Percentiles rank a stretch among this genome's conserved stretches.
These are phyloP conservation scores for Platysteira castanea DNA, from an alignment of 2,113 vertebrate genomes.

Conservation along the genomic window DNA sequence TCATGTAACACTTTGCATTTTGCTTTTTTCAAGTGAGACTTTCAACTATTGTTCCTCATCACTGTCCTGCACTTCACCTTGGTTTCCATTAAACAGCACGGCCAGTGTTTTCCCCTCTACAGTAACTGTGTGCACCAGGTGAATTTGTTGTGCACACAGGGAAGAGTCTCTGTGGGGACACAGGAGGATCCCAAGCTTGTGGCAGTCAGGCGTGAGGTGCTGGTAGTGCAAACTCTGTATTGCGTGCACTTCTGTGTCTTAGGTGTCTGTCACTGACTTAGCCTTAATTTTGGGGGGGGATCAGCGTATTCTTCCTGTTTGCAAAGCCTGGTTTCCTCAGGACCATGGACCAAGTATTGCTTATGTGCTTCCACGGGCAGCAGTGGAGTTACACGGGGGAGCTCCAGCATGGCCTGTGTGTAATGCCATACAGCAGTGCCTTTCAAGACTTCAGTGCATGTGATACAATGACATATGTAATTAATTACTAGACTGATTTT, in stretches of 20 bases:
- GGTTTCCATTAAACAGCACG: not conserved
- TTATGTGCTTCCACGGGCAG: not conserved
- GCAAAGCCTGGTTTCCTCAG: not conserved
- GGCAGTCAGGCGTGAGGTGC: not conserved
- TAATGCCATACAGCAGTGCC: not conserved
- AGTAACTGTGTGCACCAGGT: too few species aligned
- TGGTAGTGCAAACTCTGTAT: not conserved
- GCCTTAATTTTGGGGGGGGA: not conserved
- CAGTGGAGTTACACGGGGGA: not conserved
- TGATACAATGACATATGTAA: not conserved
- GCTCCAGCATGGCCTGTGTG: fast-evolving
- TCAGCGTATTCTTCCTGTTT: not conserved
- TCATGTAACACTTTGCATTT: not conserved
- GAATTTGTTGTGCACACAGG: fast-evolving
- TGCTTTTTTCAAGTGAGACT: not conserved
- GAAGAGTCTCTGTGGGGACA: not conserved
- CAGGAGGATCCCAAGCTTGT: too few species aligned
- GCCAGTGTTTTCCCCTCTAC: not conserved
- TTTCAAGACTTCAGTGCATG: not conserved
- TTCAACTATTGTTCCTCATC: not conserved
- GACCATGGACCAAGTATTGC: fast-evolving
- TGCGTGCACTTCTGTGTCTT: fast-evolving
- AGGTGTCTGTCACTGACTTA: not conserved
- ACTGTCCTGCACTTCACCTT: not conserved
- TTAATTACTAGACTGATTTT: not conserved